These are phyloP conservation scores for Dasyurus viverrinus DNA, from an alignment of 2,113 vertebrate genomes.

Conservation along the genomic window DNA sequence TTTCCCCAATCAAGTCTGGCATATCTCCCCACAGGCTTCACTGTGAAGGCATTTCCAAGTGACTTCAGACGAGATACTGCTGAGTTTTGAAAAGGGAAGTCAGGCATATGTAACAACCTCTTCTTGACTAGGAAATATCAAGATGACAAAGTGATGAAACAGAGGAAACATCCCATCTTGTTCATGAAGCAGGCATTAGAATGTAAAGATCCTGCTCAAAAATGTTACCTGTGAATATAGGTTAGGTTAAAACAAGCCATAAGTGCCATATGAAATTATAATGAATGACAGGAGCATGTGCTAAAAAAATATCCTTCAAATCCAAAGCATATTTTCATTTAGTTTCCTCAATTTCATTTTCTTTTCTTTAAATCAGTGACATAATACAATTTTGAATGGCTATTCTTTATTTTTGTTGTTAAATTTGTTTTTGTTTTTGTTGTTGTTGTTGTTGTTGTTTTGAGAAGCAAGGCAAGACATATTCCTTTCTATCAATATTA, in stretches of 20 bases:
- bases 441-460: neutral
- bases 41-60: neutral
- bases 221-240: neutral
- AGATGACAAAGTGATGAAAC: neutral
- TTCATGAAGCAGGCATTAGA: neutral
- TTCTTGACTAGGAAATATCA: neutral
- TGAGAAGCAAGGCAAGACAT: neutral
- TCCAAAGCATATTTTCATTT: neutral
- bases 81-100: neutral
- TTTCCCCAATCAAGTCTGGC: neutral
- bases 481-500: neutral
- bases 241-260: neutral
- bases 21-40: neutral
- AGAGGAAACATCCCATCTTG: neutral
- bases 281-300: neutral
- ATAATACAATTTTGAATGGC: neutral
- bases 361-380: neutral
- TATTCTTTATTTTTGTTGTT: neutral
- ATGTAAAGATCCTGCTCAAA: neutral
- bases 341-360: neutral
- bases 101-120: neutral
- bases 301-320: neutral
- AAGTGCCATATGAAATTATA: neutral
- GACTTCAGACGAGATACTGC: neutral
- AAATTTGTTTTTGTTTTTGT: neutral